Evolutionary conservation across 2,113 vertebrate genomes (phyloP), one percentile per base, ranked within the genome.

Genomic region (Carollia perspicillata): DNA sequence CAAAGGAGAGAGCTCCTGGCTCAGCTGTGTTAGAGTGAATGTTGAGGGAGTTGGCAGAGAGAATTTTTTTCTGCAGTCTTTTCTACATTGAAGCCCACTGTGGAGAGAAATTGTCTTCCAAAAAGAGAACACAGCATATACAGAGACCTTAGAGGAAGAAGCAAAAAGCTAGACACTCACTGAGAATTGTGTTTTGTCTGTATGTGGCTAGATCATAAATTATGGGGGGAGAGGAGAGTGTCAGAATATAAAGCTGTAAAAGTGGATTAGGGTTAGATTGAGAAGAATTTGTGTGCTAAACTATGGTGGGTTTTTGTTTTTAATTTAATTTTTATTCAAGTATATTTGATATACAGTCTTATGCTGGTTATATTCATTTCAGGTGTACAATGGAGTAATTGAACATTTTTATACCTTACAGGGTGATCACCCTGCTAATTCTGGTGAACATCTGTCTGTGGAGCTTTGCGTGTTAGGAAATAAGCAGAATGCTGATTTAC

Each of bases 31-130:
- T 53, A 5, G 12, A 40, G n/a, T 17, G 1, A 78, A 78, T 53
- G 16, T 30, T 1, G 2, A 92, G 20, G 4, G 14, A 44, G 22
- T 35, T 40, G 8, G 33, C 37, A 88, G 33, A 92, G 87, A 74
- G 3, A 42, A 42, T 63, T 71, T 3, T 49, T 28, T 60, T 49
- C n/a, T 18, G 0, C 8, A 83, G 9, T 16, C 22, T 69, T 60
- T 18, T 63, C 60, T 47, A 4, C 4, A 28, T 0, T 37, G n/a
- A 58, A 51, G 7, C 4, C 14, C 49, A 23, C 8, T 2, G 0
- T 58, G 2, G 33, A 11, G 4, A 93, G 42, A 88, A 42, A 85
- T 22, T 20, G 2, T 20, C 37, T 77, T 79, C 35, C 26, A 42
- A 60, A 93, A 74, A 23, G 35, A 71, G 53, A 63, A 68, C 4